Percentiles rank a stretch among this genome's conserved stretches.
Evolutionary conservation across 92 coral and sea anemone species (phyloP).

Genomic region (Paragorgia papillata): DNA sequence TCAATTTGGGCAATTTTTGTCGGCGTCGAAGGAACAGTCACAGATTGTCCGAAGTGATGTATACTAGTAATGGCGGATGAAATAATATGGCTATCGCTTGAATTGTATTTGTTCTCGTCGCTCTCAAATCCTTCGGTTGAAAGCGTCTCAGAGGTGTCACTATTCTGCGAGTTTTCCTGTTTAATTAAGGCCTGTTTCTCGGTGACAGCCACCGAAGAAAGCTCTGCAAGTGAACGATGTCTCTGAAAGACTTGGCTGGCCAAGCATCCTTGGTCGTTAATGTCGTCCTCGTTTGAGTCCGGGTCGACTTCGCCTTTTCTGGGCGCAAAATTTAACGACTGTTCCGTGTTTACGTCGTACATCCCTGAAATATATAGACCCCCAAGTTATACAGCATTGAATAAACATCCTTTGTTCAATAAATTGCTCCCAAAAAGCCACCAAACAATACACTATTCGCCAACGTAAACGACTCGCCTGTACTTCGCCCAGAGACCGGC

Average conservation of each 20-base stretch:
- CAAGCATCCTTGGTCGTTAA: conserved; percentile 47
- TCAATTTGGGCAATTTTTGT: conserved; percentile 58
- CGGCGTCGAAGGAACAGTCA: conserved; percentile 71
- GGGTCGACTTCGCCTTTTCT: conserved; percentile 5
- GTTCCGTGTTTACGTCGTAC: neutral
- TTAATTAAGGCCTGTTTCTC: conserved; percentile 48
- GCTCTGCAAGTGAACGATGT: conserved; percentile 86
- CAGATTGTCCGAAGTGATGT: neutral
- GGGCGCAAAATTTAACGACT: conserved; percentile 12
- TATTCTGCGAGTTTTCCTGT: conserved; percentile 15
- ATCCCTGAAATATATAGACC: conserved; percentile 13
- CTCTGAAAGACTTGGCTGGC: conserved; percentile 60
- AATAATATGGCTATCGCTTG: neutral
- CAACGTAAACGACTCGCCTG: no score
- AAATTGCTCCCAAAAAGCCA: no score
- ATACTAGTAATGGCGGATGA: conserved; percentile 11
- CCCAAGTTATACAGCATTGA: neutral
- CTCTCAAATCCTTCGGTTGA: conserved; percentile 34
- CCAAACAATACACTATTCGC: no score
- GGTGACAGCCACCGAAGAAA: conserved; percentile 71
- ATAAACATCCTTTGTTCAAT: neutral
- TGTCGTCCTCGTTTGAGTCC: conserved; percentile 30
- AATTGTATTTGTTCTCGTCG: neutral
- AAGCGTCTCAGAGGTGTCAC: conserved; percentile 12
- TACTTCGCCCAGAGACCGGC: no score